Base-by-base conservation (phyloP, 2,888 invertebrate species). In the Dryocosmus kuriphilus region DNA sequence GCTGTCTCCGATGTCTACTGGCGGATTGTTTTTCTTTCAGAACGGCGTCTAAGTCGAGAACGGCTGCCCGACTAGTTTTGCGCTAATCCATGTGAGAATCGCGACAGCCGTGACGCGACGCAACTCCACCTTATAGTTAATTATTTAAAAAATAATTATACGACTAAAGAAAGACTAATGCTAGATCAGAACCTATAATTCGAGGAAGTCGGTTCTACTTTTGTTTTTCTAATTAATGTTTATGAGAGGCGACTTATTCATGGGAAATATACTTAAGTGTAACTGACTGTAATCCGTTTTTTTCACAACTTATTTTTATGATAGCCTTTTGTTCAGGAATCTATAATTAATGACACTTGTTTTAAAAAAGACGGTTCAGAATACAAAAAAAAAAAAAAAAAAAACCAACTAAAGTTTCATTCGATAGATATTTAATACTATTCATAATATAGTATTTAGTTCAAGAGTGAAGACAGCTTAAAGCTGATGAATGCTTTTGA, bases 61-160 rank as follows among this genome's bases (percentile, higher is more conserved):
- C 57, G 57, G 57, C 24, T 57, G 57, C 14, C 71, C 46, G 71
- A 30, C 71, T 71, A 71, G 71, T 71, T 71, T 71, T 71, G 30
- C 71, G 46, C 46, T 51, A 71, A 71, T 71, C 71, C 71, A 71
- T 71, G 71, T 51, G 71, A 71, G 71, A 71, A 71, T 71, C 71
- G 51, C 71, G 71, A 71, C 51, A 24, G 51, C 32, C 71, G 51
- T 30, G 51, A 71, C 65, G n/a, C n/a, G n/a, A n/a, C 11, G 24
- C 57, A 14, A 57, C 14, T 71, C 71, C 71, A 71, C 71, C 27
- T 51, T n/a, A 46, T 71, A 30, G 71, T 27, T 51, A 51, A 71
- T 71, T 51, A 71, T 71, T 71, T 71, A 71, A n/a, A 27, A 27
- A 71, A 71, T 71, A 46, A 41, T 67, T 51, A 19, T 51, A 11